Evolutionary conservation across 2,113 vertebrate genomes (phyloP).

Genomic region (Scomber colias): DNA sequence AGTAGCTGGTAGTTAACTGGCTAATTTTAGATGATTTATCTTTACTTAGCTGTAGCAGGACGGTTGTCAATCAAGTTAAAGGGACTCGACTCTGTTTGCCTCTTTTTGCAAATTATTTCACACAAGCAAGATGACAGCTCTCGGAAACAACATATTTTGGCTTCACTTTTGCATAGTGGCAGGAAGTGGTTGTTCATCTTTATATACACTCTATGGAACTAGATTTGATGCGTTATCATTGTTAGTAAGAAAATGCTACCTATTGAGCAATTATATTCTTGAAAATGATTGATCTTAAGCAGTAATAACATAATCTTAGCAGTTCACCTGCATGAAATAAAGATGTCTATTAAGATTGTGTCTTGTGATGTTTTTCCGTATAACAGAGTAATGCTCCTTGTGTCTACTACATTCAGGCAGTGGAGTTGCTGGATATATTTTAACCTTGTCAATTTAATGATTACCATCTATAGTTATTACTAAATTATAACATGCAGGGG

Average conservation of each 20-base stretch:
- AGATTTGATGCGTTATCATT: conserved; percentile 3
- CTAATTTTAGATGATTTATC: no score
- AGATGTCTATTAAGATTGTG: neutral
- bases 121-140: no score
- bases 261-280: conserved; percentile 15
- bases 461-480: conserved; percentile 8
- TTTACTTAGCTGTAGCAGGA: no score
- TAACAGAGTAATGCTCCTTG: neutral
- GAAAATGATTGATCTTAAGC: conserved; percentile 32
- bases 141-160: no score
- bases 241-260: conserved; percentile 12
- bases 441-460: conserved; percentile 14
- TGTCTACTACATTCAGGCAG: neutral
- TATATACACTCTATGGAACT: neutral
- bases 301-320: neutral
- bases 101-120: no score
- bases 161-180: no score
- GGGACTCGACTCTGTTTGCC: no score
- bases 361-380: neutral
- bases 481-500: conserved; percentile 29
- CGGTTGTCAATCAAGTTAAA: no score
- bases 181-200: no score
- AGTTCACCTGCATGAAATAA: conserved; percentile 14
- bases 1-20: no score
- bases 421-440: neutral